A percentile compares a stretch with the other conserved stretches of the same genome.
phyloP scores from a whole-genome alignment of 2,113 vertebrate species.

The Chlorodrepanis virens region DNA sequence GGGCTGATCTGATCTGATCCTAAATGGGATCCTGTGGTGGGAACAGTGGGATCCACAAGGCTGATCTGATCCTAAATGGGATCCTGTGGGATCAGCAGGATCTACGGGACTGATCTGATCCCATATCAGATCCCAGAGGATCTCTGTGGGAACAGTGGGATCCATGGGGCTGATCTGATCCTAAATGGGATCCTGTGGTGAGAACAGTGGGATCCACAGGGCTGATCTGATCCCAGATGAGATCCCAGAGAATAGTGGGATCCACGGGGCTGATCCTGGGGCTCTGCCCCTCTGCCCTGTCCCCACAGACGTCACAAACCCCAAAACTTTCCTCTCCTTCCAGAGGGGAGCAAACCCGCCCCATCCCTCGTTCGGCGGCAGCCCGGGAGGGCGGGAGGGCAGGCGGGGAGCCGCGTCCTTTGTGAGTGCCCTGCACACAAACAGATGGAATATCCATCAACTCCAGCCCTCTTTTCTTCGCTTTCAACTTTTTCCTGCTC shows the following conservation, averaged over 20 bases:
- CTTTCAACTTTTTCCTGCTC: constrained; percentile 50
- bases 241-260: accelerated
- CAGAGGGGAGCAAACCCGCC: background rate
- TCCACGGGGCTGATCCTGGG: background rate
- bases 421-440: constrained; percentile 61
- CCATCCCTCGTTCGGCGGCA: background rate
- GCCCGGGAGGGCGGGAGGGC: background rate
- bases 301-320: background rate
- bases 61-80: no score
- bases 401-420: background rate
- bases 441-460: constrained; percentile 81
- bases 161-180: no score
- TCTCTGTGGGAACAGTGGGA: no score
- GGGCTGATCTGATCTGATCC: no score
- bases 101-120: no score
- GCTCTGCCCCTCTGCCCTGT: background rate
- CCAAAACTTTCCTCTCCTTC: background rate
- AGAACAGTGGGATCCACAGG: no score
- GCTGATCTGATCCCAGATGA: accelerated
- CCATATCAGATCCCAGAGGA: no score
- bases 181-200: no score
- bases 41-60: no score
- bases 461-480: constrained; percentile 20
- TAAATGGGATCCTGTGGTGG: no score
- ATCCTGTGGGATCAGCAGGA: no score